A percentile compares a stretch with the other conserved stretches of the same genome.
Conservation (phyloP, 2,113 vertebrate genomes). For the Epinephelus cyanopodus region DNA sequence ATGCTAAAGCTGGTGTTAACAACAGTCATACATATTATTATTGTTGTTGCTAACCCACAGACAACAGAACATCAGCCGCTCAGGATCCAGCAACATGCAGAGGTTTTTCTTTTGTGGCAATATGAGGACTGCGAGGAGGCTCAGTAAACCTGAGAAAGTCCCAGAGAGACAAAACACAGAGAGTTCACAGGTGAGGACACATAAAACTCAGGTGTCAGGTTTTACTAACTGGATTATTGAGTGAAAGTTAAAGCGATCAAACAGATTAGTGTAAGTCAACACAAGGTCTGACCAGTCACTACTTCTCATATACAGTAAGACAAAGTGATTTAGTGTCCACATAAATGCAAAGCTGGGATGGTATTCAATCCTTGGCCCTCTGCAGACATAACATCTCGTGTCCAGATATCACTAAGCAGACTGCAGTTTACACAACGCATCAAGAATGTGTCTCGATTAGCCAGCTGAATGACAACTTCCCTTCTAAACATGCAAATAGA, state of each 20-base stretch:
- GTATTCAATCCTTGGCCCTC: not conserved
- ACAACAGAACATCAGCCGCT: not conserved
- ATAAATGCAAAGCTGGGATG: conserved; percentile 15
- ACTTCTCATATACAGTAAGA: not conserved
- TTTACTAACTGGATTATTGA: conserved; percentile 16
- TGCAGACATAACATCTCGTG: not conserved
- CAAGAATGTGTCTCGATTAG: not conserved
- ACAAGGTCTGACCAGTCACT: not conserved
- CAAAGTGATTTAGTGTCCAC: not conserved
- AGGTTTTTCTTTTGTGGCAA: not conserved
- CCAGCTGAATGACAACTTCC: conserved; percentile 15
- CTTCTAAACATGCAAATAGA: conserved; percentile 15
- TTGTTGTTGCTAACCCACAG: not conserved
- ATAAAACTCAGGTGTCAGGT: conserved; percentile 14
- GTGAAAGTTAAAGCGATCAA: conserved; percentile 15
- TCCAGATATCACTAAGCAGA: not conserved
- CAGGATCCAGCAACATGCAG: not conserved
- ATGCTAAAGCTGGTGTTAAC: not conserved
- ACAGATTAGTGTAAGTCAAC: not conserved
- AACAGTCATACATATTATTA: not conserved
- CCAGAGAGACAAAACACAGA: not conserved
- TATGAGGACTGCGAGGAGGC: not conserved
- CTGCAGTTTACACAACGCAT: conserved; percentile 7
- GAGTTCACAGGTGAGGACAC: not conserved
- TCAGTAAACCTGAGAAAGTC: not conserved